Percentiles rank a stretch among this genome's conserved stretches.
Evolutionary conservation across 1,140 invertebrate species (phyloP).

Genomic region (Tetraneura akinire): DNA sequence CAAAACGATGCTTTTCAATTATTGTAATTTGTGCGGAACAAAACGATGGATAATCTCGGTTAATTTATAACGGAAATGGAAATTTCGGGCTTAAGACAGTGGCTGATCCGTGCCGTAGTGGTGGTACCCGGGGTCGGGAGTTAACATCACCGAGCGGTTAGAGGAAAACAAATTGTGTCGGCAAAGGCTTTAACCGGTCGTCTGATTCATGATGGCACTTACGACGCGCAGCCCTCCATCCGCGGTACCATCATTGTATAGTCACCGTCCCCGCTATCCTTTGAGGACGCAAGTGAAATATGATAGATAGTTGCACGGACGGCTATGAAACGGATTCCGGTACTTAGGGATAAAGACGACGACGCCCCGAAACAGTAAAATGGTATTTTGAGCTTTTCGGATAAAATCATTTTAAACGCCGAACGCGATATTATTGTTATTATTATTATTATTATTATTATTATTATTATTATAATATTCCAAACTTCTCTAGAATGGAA

Average conservation of each 20-base stretch:
- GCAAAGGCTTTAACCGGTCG: conserved; percentile 22
- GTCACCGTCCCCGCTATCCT: background rate
- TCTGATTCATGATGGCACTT: conserved; percentile 35
- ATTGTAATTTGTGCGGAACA: conserved; percentile 19
- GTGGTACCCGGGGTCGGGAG: background rate
- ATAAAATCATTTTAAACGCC: conserved; percentile 8
- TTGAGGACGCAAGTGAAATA: background rate
- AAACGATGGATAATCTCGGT: background rate
- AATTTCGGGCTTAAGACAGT: background rate
- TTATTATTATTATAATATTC: background rate
- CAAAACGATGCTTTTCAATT: background rate
- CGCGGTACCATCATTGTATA: no score
- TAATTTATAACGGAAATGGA: conserved; percentile 18
- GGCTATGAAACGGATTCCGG: conserved; percentile 7
- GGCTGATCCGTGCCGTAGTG: background rate
- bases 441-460: no score
- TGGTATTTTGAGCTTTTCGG: background rate
- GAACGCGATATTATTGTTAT: background rate
- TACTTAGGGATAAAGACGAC: conserved; percentile 10
- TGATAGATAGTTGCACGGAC: conserved; percentile 19
- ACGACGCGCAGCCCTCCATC: background rate
- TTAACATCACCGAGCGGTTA: background rate
- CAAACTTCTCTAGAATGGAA: background rate
- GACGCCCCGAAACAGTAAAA: conserved; percentile 17
- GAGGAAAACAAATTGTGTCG: conserved; percentile 29